Evolutionary conservation across 2,113 vertebrate genomes (phyloP), one percentile per base, ranked within the genome.

Genomic region (Microcebus ravelobensis): DNA sequence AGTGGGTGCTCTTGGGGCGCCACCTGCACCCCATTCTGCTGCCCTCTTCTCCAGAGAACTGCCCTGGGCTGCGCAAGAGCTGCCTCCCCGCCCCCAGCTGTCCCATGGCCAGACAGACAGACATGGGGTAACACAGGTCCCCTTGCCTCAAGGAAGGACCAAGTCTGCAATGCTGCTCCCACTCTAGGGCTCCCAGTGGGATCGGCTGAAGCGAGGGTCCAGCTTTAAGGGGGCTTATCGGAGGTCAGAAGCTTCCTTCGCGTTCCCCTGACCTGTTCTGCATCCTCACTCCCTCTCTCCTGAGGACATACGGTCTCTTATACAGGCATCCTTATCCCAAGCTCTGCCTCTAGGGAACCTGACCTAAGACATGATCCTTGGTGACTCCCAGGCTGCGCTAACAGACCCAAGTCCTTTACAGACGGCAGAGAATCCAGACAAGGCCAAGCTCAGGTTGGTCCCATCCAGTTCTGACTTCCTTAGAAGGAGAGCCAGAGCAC

Each of bases 391-490:
- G 63, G 57, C 8, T 3, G 52, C 13, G 1, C 21, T 29, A 25
- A 50, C 3, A 92, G 39, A 68, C 3, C 84, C 76, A 12, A 10
- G 59, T 42, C 5, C 59, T 87, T 29, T 3, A 8, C 0, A 29
- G 6, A 61, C 80, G 2, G 36, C 57, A 67, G 83, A 85, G 87
- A 76, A 57, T 21, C 8, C 76, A 95, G 68, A 86, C 2, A 17
- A 94, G 20, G 34, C 94, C 36, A 84, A 95, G 96, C 36, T 92
- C 61, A 18, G 31, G 90, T 15, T 61, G 55, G 83, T 17, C 61
- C 76, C 23, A 1, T 25, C 29, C 68, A 17, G 25, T 74, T 34
- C 77, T 88, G 82, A 21, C 76, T 74, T 90, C 90, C 89, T 87
- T 14, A 77, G 67, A 42, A 88, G 50, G 76, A 27, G 3, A 79